A percentile compares a stretch with the other conserved stretches of the same genome.
Conservation (phyloP, 2,888 invertebrate species). For the Xanthia icteritia region DNA sequence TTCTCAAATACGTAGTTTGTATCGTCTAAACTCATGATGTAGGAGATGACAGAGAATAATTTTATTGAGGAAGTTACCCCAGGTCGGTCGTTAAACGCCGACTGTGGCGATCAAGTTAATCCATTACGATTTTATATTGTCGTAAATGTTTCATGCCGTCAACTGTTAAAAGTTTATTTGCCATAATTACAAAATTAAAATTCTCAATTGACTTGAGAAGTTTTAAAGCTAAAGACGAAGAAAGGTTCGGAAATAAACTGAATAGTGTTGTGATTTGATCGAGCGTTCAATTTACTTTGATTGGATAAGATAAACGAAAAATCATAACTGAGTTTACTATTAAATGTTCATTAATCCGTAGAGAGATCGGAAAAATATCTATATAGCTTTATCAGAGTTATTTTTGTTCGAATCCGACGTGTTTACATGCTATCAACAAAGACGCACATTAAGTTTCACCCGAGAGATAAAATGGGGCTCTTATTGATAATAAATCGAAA, state of each 20-base stretch:
- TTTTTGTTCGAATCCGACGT: conserved; percentile 41
- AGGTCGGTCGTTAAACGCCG: conserved; percentile 84
- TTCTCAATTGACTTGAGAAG: conserved; percentile 64
- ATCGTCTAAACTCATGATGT: conserved; percentile 61
- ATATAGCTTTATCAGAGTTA: conserved; percentile 31
- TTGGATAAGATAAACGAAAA: conserved; percentile 50
- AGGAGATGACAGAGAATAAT: conserved; percentile 81
- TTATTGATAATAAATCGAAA: conserved; percentile 30
- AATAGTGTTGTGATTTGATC: conserved; percentile 43
- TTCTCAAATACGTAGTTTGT: conserved; percentile 58
- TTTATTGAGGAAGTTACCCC: conserved; percentile 89
- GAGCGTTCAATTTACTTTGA: conserved; percentile 47
- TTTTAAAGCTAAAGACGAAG: conserved; percentile 50
- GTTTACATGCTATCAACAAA: conserved; percentile 46
- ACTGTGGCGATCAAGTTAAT: conserved; percentile 86
- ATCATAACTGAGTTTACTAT: conserved; percentile 33
- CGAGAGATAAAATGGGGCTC: conserved; percentile 31
- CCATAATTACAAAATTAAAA: conserved; percentile 76
- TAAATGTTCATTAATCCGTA: conserved; percentile 45
- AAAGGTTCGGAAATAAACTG: conserved; percentile 27
- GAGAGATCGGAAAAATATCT: conserved; percentile 38
- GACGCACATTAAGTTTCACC: conserved; percentile 49
- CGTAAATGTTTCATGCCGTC: conserved; percentile 87
- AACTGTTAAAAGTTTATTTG: conserved; percentile 80
- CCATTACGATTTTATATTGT: conserved; percentile 88